Evolutionary conservation across 2,888 invertebrate species (phyloP), one percentile per base, ranked within the genome.

Genomic region (Chalcis sispes): DNA sequence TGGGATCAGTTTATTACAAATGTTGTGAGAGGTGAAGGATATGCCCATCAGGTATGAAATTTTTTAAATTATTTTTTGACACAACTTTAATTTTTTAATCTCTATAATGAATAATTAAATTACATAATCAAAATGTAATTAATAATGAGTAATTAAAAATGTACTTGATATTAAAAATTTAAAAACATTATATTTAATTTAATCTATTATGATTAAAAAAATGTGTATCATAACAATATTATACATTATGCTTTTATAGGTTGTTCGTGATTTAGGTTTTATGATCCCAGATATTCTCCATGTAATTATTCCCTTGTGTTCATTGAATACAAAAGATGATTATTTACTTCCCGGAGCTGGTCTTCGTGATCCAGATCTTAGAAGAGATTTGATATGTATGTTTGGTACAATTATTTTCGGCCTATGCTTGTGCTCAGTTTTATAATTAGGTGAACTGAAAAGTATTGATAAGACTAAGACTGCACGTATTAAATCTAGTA

Each of bases 201-300:
- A 50, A 54, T 13, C 1, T 54, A 27, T 2, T 29, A 15, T 27
- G 8, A 8, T 56, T 56, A 27, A 46, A n/a, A 40, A 46, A 61
- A 25, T 4, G 20, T n/a, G 13, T 56, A 13, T 27, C 13, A 20
- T 32, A 13, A 13, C 46, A 3, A 64, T 29, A n/a, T 52, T 15
- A 25, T 1, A 61, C n/a, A 48, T 1, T 20, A 46, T 23, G 10
- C 23, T 75, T 72, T 58, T 81, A 80, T 82, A 91, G 90, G 89
- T 91, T 65, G 89, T 93, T 65, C 90, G 93, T 13, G 93, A 94
- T 86, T 87, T 93, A 79, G 91, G 92, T 40, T 92, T 93, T 81
- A 93, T 93, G 93, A 89, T 92, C 73, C 93, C 93, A 29, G 93
- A 93, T 82, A 85, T 93, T 58, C 87, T 93, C 42, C 93, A 93